Base-by-base conservation (phyloP, 2,888 invertebrate genomes). In the Agrilus mali region DNA sequence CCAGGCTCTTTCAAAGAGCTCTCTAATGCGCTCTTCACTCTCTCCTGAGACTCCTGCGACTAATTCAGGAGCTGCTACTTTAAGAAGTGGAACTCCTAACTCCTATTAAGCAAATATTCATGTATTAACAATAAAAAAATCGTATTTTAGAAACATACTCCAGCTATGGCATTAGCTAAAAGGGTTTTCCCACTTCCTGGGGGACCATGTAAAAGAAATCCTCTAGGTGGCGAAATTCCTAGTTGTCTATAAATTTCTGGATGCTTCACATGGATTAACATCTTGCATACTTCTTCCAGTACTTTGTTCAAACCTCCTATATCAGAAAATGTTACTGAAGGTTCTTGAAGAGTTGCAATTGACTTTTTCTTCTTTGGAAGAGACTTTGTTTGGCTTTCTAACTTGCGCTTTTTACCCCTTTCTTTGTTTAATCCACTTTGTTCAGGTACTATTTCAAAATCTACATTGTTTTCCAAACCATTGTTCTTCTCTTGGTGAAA, bases 11-110 rank as follows among this genome's bases (percentile, higher is more conserved):
- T 90, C 86, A 69, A 98, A 97, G 12, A 96, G 66, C 53, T 90
- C 86, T 48, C 96, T 73, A 47, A 97, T 87, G 53, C 92, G 76
- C 59, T 90, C 86, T 66, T 98, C 97, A 1, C 93, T 93, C 65
- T 95, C 94, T 0, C 97, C 97, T 0, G 94, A 93, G 46, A 97
- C 81, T 2, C 96, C 96, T 10, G 87, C 88, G 3, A 97, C 85
- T 46, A 98, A 67, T 66, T 96, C 94, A 0, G 96, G 89, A 1
- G 92, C 92, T 7, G 89, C 82, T 8, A 95, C 80, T 66, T 89
- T 86, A 41, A 97, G 68, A 42, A 96, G 67, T 0, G 92, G 87
- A 36, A 96, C 66, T 50, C 80, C 75, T 34, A 96, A 66, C 71
- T 96, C 88, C 82, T 83, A 50, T 40, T 54, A 52, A 41, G 45